Evolutionary conservation across 2,113 vertebrate species (phyloP).

Genomic region (Xenopus laevis): DNA sequence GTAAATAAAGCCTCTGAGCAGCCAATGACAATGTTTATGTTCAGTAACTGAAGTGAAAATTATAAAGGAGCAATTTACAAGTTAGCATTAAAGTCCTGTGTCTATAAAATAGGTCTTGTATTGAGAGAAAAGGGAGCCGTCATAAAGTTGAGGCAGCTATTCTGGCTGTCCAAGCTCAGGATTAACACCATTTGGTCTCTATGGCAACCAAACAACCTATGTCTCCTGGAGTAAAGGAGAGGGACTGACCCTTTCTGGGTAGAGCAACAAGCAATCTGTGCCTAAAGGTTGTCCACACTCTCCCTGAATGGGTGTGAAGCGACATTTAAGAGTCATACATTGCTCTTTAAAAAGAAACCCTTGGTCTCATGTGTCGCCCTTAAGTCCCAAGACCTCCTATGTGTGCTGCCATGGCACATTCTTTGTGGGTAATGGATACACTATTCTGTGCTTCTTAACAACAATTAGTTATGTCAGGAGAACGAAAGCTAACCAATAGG

Average conservation of each 20-base stretch:
- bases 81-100: slow-evolving; percentile 11
- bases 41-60: too few species aligned
- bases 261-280: slow-evolving; percentile 22
- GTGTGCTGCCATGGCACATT: slow-evolving; percentile 34
- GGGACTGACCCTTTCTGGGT: slow-evolving; percentile 26
- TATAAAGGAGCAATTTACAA: too few species aligned
- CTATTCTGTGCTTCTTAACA: slow-evolving; percentile 22
- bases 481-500: neutral
- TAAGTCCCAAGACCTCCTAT: slow-evolving; percentile 20
- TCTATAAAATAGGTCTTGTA: slow-evolving; percentile 47
- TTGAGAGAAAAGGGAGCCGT: neutral
- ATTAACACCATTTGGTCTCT: slow-evolving; percentile 57
- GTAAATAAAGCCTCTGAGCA: too few species aligned
- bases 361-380: slow-evolving; percentile 29
- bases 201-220: slow-evolving; percentile 61
- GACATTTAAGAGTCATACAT: slow-evolving; percentile 32
- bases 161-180: slow-evolving; percentile 53
- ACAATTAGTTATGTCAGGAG: slow-evolving; percentile 17
- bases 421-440: slow-evolving; percentile 11
- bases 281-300: slow-evolving; percentile 37
- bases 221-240: slow-evolving; percentile 46
- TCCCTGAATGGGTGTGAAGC: slow-evolving; percentile 17
- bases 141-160: slow-evolving; percentile 56
- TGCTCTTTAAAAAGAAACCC: slow-evolving; percentile 6
- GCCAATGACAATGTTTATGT: too few species aligned